A percentile compares a stretch with the other conserved stretches of the same genome.
Evolutionary conservation across 2,113 vertebrate species (phyloP).

Genomic region (Saimiri boliviensis): DNA sequence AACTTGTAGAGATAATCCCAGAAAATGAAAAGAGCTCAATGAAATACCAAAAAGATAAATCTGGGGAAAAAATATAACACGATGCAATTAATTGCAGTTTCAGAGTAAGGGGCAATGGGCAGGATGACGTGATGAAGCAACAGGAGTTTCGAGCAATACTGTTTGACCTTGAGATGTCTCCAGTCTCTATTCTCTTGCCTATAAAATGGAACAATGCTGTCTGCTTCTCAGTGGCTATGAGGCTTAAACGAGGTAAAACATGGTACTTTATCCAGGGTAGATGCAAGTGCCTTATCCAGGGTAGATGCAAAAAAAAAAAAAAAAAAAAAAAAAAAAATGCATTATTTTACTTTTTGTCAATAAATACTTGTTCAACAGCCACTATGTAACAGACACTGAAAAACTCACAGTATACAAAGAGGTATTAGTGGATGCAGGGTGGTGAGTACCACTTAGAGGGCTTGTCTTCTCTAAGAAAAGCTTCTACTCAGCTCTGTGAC

Average conservation of each 20-base stretch:
- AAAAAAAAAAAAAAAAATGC: no score
- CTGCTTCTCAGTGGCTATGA: not conserved
- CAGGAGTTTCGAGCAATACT: not conserved
- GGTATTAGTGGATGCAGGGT: not conserved
- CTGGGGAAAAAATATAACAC: not conserved
- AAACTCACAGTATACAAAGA: not conserved
- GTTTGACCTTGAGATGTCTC: not conserved
- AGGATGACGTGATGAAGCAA: not conserved
- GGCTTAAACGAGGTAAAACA: not conserved
- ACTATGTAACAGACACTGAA: not conserved
- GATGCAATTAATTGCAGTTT: not conserved
- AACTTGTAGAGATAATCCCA: not conserved
- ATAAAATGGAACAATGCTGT: not conserved
- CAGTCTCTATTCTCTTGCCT: not conserved
- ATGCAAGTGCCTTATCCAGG: not conserved
- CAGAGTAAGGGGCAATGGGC: not conserved
- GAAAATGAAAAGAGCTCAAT: slow-evolving; percentile 8
- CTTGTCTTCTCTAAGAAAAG: not conserved
- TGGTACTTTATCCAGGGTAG: not conserved
- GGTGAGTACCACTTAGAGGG: not conserved
- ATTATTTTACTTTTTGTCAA: not conserved
- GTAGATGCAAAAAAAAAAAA: no score
- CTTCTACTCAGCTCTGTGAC: not conserved
- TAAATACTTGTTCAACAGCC: not conserved
- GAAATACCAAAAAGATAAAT: slow-evolving; percentile 24